Evolutionary conservation across 2,113 vertebrate genomes (phyloP), one percentile per base, ranked within the genome.

Genomic region (Tautogolabrus adspersus): DNA sequence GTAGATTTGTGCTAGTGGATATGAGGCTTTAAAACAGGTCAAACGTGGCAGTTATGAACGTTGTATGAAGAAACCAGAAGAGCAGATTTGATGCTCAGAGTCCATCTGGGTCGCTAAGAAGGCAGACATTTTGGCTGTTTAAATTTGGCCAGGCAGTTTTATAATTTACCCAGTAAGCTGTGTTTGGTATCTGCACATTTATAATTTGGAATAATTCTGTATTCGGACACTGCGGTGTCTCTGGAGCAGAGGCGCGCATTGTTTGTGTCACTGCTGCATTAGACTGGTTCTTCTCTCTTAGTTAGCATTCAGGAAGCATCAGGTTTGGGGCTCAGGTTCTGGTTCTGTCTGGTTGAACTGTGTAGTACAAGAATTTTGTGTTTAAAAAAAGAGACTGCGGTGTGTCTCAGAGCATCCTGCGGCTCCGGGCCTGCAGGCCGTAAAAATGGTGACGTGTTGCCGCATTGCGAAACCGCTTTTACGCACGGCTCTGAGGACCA

Each of bases 381-480:
- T 42, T 6, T 4, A 11, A 5, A 15, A 57, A 59, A 71, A 40
- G 19, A 3, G 30, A 11, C 54, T 44, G 62, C 58, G 49, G 69
- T 54, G 58, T 51, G 1, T 42, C 26, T 76, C 16, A 42, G 52
- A 23, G 37, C 63, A 13, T 49, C 47, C 57, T 69, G 83, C 61
- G 26, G 72, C 63, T 81, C 44, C 18, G 6, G 87, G 58, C 76
- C 72, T 61, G 73, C 62, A 60, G 84, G 68, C 67, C 54, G 71
- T 83, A 68, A 83, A 79, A 70, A 61, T 13, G 13, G 56, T 71
- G 73, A 79, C 70, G 78, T 23, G 26, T 73, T 93, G 88, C 87
- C 90, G 92, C 92, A 93, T 61, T 93, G 92, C 91, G 90, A 93
- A 93, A 90, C 52, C 55, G 49, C 55, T 57, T 78, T 77, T 72